Evolutionary conservation across 1,140 invertebrate genomes (phyloP).

Genomic region (Coptotermes formosanus): DNA sequence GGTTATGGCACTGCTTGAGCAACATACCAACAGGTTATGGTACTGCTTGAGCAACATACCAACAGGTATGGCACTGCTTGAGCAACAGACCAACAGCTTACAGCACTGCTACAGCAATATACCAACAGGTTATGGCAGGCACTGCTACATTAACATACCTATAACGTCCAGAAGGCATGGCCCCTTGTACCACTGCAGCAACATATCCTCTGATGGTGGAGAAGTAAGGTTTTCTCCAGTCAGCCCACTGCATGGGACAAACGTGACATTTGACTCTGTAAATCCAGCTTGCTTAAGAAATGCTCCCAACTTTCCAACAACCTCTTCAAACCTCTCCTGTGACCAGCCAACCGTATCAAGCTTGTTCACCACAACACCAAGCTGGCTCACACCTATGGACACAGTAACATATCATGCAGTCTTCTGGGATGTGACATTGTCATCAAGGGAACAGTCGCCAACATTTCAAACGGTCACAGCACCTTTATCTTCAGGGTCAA

Average conservation of each 20-base stretch:
- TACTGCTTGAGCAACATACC: too few species aligned
- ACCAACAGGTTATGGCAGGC: too few species aligned
- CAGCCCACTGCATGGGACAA: conserved; percentile 93
- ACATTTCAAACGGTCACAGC: neutral
- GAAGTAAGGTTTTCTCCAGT: conserved; percentile 88
- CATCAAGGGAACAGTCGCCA: neutral
- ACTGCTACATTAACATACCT: conserved; percentile 51
- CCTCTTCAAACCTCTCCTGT: conserved; percentile 81
- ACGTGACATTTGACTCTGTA: conserved; percentile 83
- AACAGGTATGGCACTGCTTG: too few species aligned
- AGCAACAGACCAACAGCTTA: too few species aligned
- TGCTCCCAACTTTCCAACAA: conserved; percentile 76
- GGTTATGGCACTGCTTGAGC: too few species aligned
- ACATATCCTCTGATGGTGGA: conserved; percentile 61
- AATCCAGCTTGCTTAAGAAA: conserved; percentile 96
- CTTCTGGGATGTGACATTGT: neutral
- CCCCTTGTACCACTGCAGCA: conserved; percentile 85
- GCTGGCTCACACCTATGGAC: conserved; percentile 70
- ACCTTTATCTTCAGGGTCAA: neutral
- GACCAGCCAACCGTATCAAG: conserved; percentile 79
- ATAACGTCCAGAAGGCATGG: conserved; percentile 79
- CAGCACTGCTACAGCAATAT: too few species aligned
- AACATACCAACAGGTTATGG: too few species aligned
- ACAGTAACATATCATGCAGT: neutral
- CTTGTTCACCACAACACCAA: conserved; percentile 85